These are phyloP conservation scores for Vanessa cardui DNA, from an alignment of 2,888 invertebrate species.

Conservation along the genomic window DNA sequence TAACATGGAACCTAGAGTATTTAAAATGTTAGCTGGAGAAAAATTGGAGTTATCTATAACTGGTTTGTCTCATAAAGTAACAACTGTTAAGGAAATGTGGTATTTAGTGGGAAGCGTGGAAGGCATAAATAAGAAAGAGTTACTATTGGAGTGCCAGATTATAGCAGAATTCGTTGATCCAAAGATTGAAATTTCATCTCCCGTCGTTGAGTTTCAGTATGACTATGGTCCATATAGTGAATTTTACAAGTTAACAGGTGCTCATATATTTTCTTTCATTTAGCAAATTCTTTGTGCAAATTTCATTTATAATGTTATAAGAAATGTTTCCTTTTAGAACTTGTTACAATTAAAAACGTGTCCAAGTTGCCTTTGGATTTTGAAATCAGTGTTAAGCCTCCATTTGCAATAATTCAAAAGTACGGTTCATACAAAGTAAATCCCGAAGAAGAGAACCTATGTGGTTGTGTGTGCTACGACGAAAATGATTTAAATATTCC, in stretches of 20 bases:
- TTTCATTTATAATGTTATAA: background rate
- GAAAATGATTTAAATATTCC: conserved; percentile 63
- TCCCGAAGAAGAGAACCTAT: conserved; percentile 59
- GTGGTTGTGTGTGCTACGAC: conserved; percentile 69
- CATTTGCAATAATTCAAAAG: conserved; percentile 76
- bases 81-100: conserved; percentile 79
- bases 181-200: conserved; percentile 76
- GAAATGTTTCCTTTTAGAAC: conserved; percentile 63
- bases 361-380: conserved; percentile 77
- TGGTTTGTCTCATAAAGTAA: conserved; percentile 64
- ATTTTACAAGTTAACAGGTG: conserved; percentile 74
- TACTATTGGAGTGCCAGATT: conserved; percentile 77
- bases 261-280: background rate
- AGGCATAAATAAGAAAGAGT: conserved; percentile 77
- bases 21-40: conserved; percentile 75
- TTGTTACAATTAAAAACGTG: conserved; percentile 79
- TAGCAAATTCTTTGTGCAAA: background rate
- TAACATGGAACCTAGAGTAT: conserved; percentile 68
- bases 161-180: conserved; percentile 84
- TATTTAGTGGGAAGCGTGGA: conserved; percentile 82
- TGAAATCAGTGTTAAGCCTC: conserved; percentile 71
- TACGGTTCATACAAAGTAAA: conserved; percentile 63
- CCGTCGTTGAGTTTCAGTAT: conserved; percentile 74
- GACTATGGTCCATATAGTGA: conserved; percentile 75
- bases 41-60: conserved; percentile 66